Evolutionary conservation across 1,140 invertebrate species (phyloP), one percentile per base, ranked within the genome.

Genomic region (Daktulosphaira vitifoliae): DNA sequence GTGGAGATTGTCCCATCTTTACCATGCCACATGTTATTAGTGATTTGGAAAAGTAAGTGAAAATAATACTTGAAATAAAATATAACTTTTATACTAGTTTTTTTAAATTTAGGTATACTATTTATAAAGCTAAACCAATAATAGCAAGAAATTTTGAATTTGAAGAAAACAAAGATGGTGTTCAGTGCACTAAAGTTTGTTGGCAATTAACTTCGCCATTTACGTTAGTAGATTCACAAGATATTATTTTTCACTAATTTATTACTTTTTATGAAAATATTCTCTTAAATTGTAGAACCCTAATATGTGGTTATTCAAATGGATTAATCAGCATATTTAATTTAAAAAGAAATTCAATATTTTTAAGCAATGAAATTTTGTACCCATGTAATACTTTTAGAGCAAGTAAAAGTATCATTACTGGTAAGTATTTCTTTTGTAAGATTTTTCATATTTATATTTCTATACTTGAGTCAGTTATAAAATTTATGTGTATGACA

Each of bases 241-340:
- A 5, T 33, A 11, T 33, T 33, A 11, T 33, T 33, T 33, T 6
- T 33, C 29, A 33, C 11, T 11, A 33, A 33, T 33, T 33, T 33
- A 11, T 33, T 6, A 33, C 29, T 33, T 33, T 33, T 5, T 33
- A n/a, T n/a, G n/a, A n/a, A n/a, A n/a, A n/a, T n/a, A n/a, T n/a
- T n/a, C n/a, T n/a, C n/a, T n/a, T n/a, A 52, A 54, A 18, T 66
- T 68, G 5, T 66, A 75, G 75, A n/a, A 72, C 76, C 20, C 76
- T 87, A 37, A 76, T 78, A 26, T 84, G 80, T 23, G 84, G 84
- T 8, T 85, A 82, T 71, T 76, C 80, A 0, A 82, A 84, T 72
- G 85, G 85, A 5, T 77, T 79, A 6, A 76, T 81, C 4, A 81
- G 81, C 5, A 68, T 81, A 2, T 87, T 80, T 76, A 73, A 84